Evolutionary conservation across 2,797 vertebrate genomes (phyloP).

Genomic region (Limosa lapponica): DNA sequence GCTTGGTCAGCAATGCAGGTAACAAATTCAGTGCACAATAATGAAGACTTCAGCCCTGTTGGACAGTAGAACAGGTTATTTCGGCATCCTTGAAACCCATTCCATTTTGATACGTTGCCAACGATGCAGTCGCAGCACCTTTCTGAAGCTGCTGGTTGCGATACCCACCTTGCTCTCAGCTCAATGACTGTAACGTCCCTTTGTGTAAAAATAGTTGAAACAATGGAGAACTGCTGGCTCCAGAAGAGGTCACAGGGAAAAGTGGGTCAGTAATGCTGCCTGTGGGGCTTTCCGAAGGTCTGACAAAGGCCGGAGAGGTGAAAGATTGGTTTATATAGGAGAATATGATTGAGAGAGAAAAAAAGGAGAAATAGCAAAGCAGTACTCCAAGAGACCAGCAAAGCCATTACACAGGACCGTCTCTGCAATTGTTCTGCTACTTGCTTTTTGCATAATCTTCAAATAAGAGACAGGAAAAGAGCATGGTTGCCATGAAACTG

Average conservation of each 20-base stretch:
- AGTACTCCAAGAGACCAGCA: neutral
- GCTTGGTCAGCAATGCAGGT: neutral
- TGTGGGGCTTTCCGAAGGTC: neutral
- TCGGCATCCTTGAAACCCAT: neutral
- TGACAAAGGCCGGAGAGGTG: neutral
- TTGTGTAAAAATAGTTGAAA: neutral
- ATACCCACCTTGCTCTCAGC: neutral
- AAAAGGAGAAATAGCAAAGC: neutral
- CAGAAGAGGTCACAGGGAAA: neutral
- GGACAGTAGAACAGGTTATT: conserved; percentile 21
- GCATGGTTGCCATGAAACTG: conserved; percentile 32
- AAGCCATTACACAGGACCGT: neutral
- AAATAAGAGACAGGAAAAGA: neutral
- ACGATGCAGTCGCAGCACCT: neutral
- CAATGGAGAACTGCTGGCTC: neutral
- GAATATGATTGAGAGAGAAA: neutral
- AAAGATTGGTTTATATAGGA: neutral
- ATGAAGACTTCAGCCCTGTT: neutral
- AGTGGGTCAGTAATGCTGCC: neutral
- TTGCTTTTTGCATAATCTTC: neutral
- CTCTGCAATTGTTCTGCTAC: neutral
- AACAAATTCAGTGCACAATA: neutral
- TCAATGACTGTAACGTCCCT: neutral
- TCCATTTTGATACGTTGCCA: neutral
- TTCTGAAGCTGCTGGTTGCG: neutral